These are phyloP conservation scores for Drosophila repletoides DNA, from an alignment of 1,140 invertebrate genomes.

Conservation along the genomic window DNA sequence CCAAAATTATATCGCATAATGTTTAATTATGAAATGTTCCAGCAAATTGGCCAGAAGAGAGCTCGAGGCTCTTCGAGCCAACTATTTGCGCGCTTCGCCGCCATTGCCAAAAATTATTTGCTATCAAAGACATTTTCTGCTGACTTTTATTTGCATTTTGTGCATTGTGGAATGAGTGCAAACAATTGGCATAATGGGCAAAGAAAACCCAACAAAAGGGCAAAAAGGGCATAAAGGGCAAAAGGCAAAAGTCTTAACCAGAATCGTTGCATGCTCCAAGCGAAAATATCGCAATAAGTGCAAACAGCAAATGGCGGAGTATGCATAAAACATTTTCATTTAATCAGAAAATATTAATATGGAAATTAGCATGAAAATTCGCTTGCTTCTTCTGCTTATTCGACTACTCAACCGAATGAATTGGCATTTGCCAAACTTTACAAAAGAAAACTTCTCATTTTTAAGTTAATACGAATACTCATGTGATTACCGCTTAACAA, in stretches of 20 bases:
- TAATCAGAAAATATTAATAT: constrained; percentile 2
- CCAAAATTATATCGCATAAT: constrained; percentile 1
- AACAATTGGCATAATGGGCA: constrained; percentile 63
- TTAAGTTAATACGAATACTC: no score
- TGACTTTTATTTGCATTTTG: constrained; percentile 58
- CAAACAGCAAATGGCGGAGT: constrained; percentile 24
- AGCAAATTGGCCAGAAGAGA: constrained; percentile 22
- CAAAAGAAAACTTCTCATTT: no score
- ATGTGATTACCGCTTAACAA: no score
- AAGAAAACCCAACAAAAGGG: constrained; percentile 13
- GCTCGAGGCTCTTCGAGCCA: constrained; percentile 4
- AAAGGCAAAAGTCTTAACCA: constrained; percentile 20
- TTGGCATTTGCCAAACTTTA: no score
- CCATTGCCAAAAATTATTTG: constrained; percentile 16
- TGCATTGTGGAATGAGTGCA: constrained; percentile 62
- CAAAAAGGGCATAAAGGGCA: constrained; percentile 8
- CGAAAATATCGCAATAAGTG: constrained; percentile 15
- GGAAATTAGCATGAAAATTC: constrained; percentile 23
- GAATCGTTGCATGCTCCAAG: constrained; percentile 35
- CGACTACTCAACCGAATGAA: no score
- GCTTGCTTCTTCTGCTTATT: constrained; percentile 4
- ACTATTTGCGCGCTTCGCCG: constrained; percentile 56
- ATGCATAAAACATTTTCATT: constrained; percentile 23
- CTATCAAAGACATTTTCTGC: constrained; percentile 61
- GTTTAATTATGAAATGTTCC: constrained; percentile 44